phyloP scores from a whole-genome alignment of 1,140 invertebrate species.

The Vanessa atalanta region DNA sequence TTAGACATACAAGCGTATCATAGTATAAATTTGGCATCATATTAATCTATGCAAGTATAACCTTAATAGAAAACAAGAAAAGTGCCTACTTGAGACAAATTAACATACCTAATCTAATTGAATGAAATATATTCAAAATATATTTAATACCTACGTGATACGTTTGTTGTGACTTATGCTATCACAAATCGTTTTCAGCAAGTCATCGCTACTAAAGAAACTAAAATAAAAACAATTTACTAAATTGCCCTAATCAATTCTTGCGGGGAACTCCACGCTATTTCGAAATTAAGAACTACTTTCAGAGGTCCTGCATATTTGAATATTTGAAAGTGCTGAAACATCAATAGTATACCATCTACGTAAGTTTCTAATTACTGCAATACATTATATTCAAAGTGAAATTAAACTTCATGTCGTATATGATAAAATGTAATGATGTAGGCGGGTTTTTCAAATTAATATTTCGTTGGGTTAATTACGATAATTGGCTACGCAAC shows the following conservation, averaged over 20 bases:
- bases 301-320: not conserved
- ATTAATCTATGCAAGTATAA: no score
- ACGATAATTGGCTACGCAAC: slow-evolving; percentile 20
- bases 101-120: no score
- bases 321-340: not conserved
- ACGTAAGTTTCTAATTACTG: not conserved
- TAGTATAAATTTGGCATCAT: no score
- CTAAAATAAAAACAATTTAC: slow-evolving; percentile 56
- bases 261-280: slow-evolving; percentile 56
- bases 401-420: not conserved
- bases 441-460: not conserved
- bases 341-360: no score
- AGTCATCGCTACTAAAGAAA: slow-evolving; percentile 37
- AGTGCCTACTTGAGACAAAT: no score
- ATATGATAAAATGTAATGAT: not conserved
- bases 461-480: slow-evolving; percentile 12
- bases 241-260: slow-evolving; percentile 63
- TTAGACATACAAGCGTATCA: no score
- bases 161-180: no score
- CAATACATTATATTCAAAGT: not conserved
- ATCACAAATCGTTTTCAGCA: slow-evolving; percentile 6
- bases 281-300: slow-evolving; percentile 60
- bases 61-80: no score
- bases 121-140: no score
- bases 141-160: no score